These are phyloP conservation scores for Andrena bicolor DNA, from an alignment of 2,888 invertebrate species.

Conservation along the genomic window DNA sequence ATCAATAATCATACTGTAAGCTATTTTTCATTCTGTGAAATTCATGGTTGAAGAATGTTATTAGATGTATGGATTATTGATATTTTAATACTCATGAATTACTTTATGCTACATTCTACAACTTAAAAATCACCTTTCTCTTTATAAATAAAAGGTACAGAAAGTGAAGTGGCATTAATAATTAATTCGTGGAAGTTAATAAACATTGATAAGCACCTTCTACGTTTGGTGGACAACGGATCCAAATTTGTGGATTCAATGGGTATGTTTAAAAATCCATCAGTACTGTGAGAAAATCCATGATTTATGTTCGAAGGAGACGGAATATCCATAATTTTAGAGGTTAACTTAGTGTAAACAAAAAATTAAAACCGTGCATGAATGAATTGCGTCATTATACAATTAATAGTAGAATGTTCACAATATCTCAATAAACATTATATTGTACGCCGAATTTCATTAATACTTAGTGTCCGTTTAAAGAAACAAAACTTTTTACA, in stretches of 20 bases:
- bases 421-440: constrained; percentile 4
- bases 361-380: constrained; percentile 4
- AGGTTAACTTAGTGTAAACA: constrained; percentile 56
- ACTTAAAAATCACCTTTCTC: neutral
- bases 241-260: constrained; percentile 80
- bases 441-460: constrained; percentile 1
- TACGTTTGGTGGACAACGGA: constrained; percentile 81
- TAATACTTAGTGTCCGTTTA: constrained; percentile 1
- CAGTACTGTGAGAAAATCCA: constrained; percentile 74
- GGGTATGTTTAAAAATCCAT: constrained; percentile 79
- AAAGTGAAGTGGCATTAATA: neutral
- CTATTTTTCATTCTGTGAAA: too few relatives aligned
- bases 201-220: constrained; percentile 75
- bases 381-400: constrained; percentile 25
- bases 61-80: neutral
- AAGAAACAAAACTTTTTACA: constrained; percentile 17
- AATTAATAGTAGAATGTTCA: constrained; percentile 3
- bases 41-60: neutral
- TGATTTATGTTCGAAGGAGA: constrained; percentile 77
- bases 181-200: neutral
- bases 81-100: constrained; percentile 1
- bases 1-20: too few relatives aligned
- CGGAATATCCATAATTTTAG: constrained; percentile 64
- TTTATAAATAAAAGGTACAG: neutral
- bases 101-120: neutral